Base-by-base conservation (phyloP, 2,888 invertebrate genomes). In the Drosophila borborema region DNA sequence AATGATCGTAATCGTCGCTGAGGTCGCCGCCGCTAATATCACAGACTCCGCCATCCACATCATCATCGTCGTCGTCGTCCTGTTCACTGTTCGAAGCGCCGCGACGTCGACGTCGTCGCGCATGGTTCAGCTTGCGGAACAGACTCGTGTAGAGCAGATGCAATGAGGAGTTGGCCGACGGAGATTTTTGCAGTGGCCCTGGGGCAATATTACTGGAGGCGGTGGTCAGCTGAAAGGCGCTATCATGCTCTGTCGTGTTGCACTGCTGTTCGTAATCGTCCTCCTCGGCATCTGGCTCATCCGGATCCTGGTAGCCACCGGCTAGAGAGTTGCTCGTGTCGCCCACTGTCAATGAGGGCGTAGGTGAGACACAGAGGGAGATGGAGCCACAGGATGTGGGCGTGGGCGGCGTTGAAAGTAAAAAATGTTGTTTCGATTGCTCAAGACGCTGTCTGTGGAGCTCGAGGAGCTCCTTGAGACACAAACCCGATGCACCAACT, bases 341-440 rank as follows among this genome's bases (percentile, higher is more conserved):
- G 36, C 80, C 87, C 38, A 85, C 88, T 90, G 79, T 73, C 16
- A 83, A 54, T 3, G 79, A 71, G 31, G 86, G 91, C 70, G 86
- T 78, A 20, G 90, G 90, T 49, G 89, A 80, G 49, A 78, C 89
- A 63, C 85, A 85, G 51, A 82, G 81, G 20, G 91, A 88, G 53
- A 80, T 71, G 60, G 90, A 89, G 69, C 91, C 88, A 64, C 85
- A 90, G 58, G 89, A 87, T 31, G 82, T 87, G 58, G 91, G 90
- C 69, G 91, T 89, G 63, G 92, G 86, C 77, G 92, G 84, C 74
- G 92, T 87, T 83, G 91, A 92, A 89, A 92, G 87, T 86, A 92
- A 85, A 92, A 91, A 91, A 86, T 87, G 89, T 90, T 91, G 91
- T 86, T 92, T 91, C 77, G 91, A 90, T 92, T 86, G 89, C 79